These are phyloP conservation scores for Romanogobio albipinnatus DNA, from an alignment of 2,113 vertebrate genomes.

Conservation along the genomic window DNA sequence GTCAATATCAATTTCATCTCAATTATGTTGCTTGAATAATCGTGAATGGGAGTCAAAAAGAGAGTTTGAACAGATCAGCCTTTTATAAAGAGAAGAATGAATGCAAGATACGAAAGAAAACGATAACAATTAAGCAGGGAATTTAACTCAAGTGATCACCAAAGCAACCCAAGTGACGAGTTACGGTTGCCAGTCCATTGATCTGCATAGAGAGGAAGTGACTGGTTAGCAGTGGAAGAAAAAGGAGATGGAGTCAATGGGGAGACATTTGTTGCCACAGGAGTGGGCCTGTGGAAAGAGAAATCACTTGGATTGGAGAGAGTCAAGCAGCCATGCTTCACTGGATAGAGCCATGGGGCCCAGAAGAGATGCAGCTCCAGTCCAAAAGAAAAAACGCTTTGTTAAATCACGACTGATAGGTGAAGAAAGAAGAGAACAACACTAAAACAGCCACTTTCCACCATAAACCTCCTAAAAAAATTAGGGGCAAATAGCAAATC, in stretches of 20 bases:
- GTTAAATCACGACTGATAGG: constrained; percentile 28
- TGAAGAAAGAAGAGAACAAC: not conserved
- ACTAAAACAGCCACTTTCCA: not conserved
- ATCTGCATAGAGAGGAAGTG: constrained; percentile 22
- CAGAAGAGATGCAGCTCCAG: not conserved
- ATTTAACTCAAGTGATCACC: not conserved
- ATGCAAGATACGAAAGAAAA: not conserved
- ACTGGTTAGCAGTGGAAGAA: not conserved
- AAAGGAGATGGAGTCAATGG: not conserved
- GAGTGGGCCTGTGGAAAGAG: constrained; percentile 24
- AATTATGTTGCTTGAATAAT: not conserved
- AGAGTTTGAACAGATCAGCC: constrained; percentile 2
- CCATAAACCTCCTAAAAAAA: not conserved
- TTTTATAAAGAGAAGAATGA: not conserved
- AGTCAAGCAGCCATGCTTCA: constrained; percentile 33
- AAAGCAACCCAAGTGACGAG: constrained; percentile 4
- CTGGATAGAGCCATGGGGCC: constrained; percentile 3
- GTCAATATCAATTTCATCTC: not conserved
- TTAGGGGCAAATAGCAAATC: not conserved
- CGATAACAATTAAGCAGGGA: not conserved
- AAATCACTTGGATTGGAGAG: constrained; percentile 23
- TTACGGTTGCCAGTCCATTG: constrained; percentile 18
- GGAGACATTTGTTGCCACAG: constrained; percentile 7
- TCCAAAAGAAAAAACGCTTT: not conserved
- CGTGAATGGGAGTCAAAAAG: not conserved